A percentile compares a stretch with the other conserved stretches of the same genome.
Conservation (phyloP, 2,797 vertebrate species). For the Sparus aurata region DNA sequence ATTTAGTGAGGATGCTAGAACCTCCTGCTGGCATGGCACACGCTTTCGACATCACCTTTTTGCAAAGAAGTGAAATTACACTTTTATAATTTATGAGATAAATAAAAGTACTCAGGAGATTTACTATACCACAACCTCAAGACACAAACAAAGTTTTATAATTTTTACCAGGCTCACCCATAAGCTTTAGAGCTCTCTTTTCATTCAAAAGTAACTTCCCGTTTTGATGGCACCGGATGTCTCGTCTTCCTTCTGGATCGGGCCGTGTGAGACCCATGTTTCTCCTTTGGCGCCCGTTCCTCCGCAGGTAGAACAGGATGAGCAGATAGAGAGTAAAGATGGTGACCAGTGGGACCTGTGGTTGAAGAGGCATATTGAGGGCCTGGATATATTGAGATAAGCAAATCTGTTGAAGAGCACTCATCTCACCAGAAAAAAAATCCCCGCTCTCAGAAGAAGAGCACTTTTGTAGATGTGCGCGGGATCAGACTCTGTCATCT, state of each 20-base stretch:
- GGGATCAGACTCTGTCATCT: slow-evolving; percentile 86
- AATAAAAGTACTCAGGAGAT: neutral
- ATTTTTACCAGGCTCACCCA: slow-evolving; percentile 77
- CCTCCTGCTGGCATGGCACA: neutral
- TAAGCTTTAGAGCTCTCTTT: slow-evolving; percentile 84
- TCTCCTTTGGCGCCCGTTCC: slow-evolving; percentile 81
- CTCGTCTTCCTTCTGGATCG: slow-evolving; percentile 57
- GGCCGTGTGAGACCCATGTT: slow-evolving; percentile 80
- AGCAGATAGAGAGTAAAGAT: slow-evolving; percentile 85
- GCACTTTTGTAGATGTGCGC: slow-evolving; percentile 83
- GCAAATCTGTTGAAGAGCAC: neutral
- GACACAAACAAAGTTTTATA: neutral
- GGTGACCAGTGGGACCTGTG: slow-evolving; percentile 78
- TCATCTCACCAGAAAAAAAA: slow-evolving; percentile 83
- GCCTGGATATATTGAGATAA: neutral
- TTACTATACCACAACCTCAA: neutral
- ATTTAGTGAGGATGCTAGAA: neutral
- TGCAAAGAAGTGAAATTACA: neutral
- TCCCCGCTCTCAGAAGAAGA: slow-evolving; percentile 78
- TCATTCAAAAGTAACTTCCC: slow-evolving; percentile 82
- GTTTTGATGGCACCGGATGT: slow-evolving; percentile 69
- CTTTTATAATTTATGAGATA: neutral
- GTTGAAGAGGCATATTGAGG: slow-evolving; percentile 11
- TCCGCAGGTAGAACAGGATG: slow-evolving; percentile 81
- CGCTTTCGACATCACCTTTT: neutral